Conservation (phyloP, 2,888 invertebrate species). For the Zeuzera pyrina region DNA sequence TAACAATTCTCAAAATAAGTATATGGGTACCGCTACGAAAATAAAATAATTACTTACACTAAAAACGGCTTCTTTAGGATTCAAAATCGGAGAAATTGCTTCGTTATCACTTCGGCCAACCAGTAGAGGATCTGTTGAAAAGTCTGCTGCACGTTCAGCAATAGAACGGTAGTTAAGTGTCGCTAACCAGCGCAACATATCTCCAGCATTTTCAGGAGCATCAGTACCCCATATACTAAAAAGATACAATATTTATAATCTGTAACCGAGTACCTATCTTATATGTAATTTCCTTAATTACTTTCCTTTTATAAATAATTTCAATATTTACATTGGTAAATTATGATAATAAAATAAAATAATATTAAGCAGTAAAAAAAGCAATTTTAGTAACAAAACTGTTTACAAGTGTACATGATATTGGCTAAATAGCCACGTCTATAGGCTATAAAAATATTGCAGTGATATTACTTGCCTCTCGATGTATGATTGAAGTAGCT, state of each 20-base stretch:
- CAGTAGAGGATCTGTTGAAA: slow-evolving; percentile 31
- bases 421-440: too few species aligned
- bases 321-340: too few species aligned
- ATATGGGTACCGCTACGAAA: not conserved
- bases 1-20: too few species aligned
- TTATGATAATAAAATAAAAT: too few species aligned
- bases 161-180: slow-evolving; percentile 56
- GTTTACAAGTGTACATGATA: too few species aligned
- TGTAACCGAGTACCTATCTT: too few species aligned
- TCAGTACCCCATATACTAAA: slow-evolving; percentile 43
- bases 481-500: slow-evolving; percentile 53
- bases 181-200: slow-evolving; percentile 55
- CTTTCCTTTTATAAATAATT: too few species aligned
- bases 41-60: slow-evolving; percentile 39
- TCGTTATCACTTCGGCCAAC: slow-evolving; percentile 24
- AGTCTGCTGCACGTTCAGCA: slow-evolving; percentile 32
- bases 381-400: too few species aligned
- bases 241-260: slow-evolving; percentile 4
- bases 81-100: slow-evolving; percentile 16
- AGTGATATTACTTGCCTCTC: slow-evolving; percentile 33
- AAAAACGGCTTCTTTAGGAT: slow-evolving; percentile 52
- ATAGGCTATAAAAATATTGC: too few species aligned
- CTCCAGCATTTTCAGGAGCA: slow-evolving; percentile 39
- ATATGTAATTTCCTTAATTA: too few species aligned
- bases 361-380: too few species aligned